phyloP scores from a whole-genome alignment of 1,140 invertebrate genomes.

The Ditylenchus dipsaci region DNA sequence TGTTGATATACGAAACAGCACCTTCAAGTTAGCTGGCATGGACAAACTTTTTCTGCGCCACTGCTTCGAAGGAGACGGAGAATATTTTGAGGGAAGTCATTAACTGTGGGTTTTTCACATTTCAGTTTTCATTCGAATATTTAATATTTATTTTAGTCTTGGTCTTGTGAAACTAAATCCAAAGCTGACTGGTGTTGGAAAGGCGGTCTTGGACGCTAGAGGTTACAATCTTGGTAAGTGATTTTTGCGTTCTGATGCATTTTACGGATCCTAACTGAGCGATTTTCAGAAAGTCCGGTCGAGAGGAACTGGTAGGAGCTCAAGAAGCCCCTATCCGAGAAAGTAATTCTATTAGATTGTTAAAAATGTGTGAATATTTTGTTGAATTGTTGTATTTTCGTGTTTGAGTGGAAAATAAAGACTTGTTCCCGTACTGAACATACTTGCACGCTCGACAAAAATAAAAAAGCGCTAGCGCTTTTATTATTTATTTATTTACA shows the following conservation, averaged over 20 bases:
- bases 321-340: background rate
- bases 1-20: too few species aligned
- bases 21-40: conserved; percentile 38
- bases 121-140: background rate
- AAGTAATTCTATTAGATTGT: background rate
- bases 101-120: conserved; percentile 23
- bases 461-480: too few species aligned
- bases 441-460: too few species aligned
- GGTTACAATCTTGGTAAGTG: conserved; percentile 43
- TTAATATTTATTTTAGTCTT: conserved; percentile 23
- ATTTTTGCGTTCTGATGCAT: too few species aligned
- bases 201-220: conserved; percentile 42
- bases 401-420: too few species aligned
- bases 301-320: conserved; percentile 50
- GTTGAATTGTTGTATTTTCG: too few species aligned
- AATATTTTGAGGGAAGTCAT: conserved; percentile 23
- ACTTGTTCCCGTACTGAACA: too few species aligned
- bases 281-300: conserved; percentile 38
- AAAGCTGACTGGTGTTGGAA: conserved; percentile 36
- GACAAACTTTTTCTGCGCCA: conserved; percentile 40
- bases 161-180: conserved; percentile 45
- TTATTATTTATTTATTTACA: too few species aligned
- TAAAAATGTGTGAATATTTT: too few species aligned
- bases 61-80: conserved; percentile 22
- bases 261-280: too few species aligned